Base-by-base conservation (phyloP, 2,888 invertebrate genomes). In the Torymus aiolomorphi region DNA sequence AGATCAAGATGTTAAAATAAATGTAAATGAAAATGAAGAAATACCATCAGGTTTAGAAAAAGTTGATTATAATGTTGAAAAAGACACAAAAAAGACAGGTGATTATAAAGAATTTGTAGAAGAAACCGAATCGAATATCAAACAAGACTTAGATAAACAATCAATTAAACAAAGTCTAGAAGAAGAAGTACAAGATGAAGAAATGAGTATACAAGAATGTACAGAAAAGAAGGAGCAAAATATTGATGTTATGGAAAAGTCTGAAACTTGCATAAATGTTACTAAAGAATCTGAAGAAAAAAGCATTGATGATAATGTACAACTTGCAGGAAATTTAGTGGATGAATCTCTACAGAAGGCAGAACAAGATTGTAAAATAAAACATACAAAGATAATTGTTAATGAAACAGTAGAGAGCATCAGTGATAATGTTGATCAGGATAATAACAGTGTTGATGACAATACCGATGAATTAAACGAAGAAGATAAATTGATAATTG, bases 401-500 rank as follows among this genome's bases (percentile, higher is more conserved):
- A 0, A n/a, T 13, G 14, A 73, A 52, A 8, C 49, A 14, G 5
- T 20, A 20, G 14, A 69, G 57, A 61, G 16, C 12, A 20, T 31
- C 49, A 71, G 24, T 24, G 31, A 56, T 5, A 16, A 61, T 67
- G 52, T 51, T 52, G 42, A 74, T 20, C 54, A 49, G 12, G 63
- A 80, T 59, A 54, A 69, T 16, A 70, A 76, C 42, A 81, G 70
- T 20, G 14, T 20, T 62, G 76, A 74, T 63, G 20, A 63, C 20
- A 61, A 62, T 70, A 24, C n/a, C 2, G 69, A 80, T 69, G 73
- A 80, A 69, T 72, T 70, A 1, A 70, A 69, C 67, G 74, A 80
- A 20, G 80, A 80, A 20, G 16, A 78, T 73, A 76, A 78, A 66
- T 72, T 76, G 49, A 63, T 79, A 31, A 78, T 82, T 49, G 70